Evolutionary conservation across 1,140 invertebrate genomes (phyloP), one percentile per base, ranked within the genome.

Genomic region (Aphidius gifuensis): DNA sequence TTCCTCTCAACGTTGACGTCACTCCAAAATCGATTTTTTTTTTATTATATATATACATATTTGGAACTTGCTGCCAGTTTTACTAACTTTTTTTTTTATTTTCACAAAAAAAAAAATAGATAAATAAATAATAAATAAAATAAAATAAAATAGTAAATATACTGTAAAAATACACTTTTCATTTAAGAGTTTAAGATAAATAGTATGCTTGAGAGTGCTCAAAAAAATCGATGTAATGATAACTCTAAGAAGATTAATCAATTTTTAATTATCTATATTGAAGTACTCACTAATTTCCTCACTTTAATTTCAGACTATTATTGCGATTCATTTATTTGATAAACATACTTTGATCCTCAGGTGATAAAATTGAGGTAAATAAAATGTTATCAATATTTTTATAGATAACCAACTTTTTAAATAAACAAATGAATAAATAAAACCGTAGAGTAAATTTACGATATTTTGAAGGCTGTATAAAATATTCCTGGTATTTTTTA

Each of bases 201-300:
- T 32, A 51, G 4, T 3, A 61, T 39, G 60, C 23, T 61, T 47
- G 48, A 61, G 48, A 61, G 38, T 48, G 43, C 56, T 61, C 60
- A 61, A 61, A 61, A 53, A 53, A 56, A n/a, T 6, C 42, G 6
- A 46, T 38, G 9, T 38, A 54, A 42, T 46, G 44, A 44, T 32
- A 32, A 32, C 23, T 32, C 23, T 32, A 32, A 40, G 60, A 23
- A 61, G 56, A 61, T 61, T 61, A 61, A 61, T 56, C 56, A 48
- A 56, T 61, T 61, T 61, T 61, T 54, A 56, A 61, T 47, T 23
- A 46, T 44, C 23, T 16, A 5, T 11, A 43, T 42, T n/a, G 21
- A 46, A 43, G 53, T 55, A 43, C n/a, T 21, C 39, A 32, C 3
- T 43, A 11, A 7, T 7, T 21, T 32, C 23, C 16, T 53, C 7